Base-by-base conservation (phyloP, 2,888 invertebrate genomes). In the Parascotia fuliginaria region DNA sequence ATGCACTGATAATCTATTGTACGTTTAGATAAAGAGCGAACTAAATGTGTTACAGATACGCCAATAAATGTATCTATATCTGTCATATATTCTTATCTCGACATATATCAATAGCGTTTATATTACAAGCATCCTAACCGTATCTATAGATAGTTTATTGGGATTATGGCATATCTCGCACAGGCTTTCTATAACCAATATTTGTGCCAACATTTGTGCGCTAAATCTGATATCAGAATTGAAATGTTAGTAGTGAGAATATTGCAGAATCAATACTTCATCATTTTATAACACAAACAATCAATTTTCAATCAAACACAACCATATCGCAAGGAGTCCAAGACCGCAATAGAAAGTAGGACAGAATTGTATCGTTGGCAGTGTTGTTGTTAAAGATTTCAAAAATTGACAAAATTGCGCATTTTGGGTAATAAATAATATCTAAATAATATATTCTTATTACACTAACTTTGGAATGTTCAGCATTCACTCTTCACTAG, bases 261-360 rank as follows among this genome's bases (percentile, higher is more conserved):
- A n/a, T n/a, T n/a, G n/a, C n/a, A n/a, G n/a, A n/a, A n/a, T n/a
- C n/a, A n/a, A n/a, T n/a, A n/a, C n/a, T n/a, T n/a, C n/a, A n/a
- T n/a, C n/a, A n/a, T n/a, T n/a, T n/a, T n/a, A n/a, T n/a, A n/a
- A n/a, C n/a, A n/a, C 15, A 36, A 56, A 44, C 16, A 36, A 39
- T 44, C 38, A 28, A 40, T 31, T 4, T 34, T 7, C 42, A 53
- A 36, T 31, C n/a, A n/a, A 55, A 59, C 28, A 48, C 52, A 61
- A 61, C 34, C 41, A 62, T 31, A 46, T 44, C 43, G 29, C 41
- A 68, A 70, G 72, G 75, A 77, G 79, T 77, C 56, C 79, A 79
- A 79, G 79, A 73, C 78, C 78, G 31, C 34, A 41, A 47, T 47
- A 39, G 36, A 39, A 34, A 46, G 40, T 45, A 46, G 53, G 58